phyloP scores from a whole-genome alignment of 2,888 invertebrate genomes.

The Bimastos eiseni region DNA sequence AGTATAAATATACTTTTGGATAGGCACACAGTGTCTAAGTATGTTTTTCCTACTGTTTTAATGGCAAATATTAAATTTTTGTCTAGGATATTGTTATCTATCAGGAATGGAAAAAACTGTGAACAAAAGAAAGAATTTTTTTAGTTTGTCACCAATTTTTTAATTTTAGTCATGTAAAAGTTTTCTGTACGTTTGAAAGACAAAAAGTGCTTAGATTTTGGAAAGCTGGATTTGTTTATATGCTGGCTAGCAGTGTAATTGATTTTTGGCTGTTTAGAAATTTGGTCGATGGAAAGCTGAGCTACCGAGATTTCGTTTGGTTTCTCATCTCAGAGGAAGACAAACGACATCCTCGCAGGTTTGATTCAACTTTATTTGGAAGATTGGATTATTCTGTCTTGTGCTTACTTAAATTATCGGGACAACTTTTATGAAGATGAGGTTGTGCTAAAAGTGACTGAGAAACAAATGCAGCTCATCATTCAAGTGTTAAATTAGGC shows the following conservation, averaged over 20 bases:
- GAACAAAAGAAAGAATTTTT: not conserved
- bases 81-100: not conserved
- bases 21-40: not conserved
- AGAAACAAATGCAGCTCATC: too few relatives aligned
- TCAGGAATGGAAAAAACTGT: not conserved
- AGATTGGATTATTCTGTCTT: not conserved
- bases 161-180: not conserved
- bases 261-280: constrained; percentile 36
- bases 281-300: constrained; percentile 74
- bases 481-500: too few relatives aligned
- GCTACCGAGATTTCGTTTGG: constrained; percentile 98
- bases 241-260: not conserved
- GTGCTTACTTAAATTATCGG: too few relatives aligned
- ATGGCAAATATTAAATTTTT: not conserved
- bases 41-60: not conserved
- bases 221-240: not conserved
- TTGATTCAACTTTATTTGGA: not conserved
- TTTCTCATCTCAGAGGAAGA: constrained; percentile 98
- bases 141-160: not conserved
- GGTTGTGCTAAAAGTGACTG: too few relatives aligned
- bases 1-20: not conserved
- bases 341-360: constrained; percentile 84
- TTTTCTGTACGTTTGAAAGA: not conserved
- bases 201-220: not conserved
- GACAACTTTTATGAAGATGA: too few relatives aligned